Evolutionary conservation across 92 coral and sea anemone genomes (phyloP).

Genomic region (Palythoa heliodiscus): DNA sequence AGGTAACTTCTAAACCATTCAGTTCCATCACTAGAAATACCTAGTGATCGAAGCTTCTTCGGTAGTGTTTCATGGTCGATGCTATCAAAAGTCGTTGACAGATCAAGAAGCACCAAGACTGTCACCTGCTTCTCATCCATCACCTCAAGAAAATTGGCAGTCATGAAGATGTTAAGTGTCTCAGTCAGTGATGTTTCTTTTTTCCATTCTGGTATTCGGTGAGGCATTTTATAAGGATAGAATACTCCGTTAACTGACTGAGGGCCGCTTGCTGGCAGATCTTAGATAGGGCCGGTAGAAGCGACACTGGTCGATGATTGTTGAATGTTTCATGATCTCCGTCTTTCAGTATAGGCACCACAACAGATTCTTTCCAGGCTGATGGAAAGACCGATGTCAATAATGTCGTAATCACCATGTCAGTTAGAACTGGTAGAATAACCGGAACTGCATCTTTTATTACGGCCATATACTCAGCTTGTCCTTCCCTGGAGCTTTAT

Average conservation of each 20-base stretch:
- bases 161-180: background rate
- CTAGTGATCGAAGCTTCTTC: background rate
- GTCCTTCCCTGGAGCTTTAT: constrained; percentile 50
- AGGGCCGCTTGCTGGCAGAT: background rate
- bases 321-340: too few species aligned
- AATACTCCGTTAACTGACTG: background rate
- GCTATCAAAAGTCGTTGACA: background rate
- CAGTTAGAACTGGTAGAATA: constrained; percentile 43
- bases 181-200: background rate
- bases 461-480: constrained; percentile 50
- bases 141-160: background rate
- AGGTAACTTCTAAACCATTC: constrained; percentile 20
- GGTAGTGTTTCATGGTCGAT: background rate
- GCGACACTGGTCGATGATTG: background rate
- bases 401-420: constrained; percentile 28
- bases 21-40: background rate
- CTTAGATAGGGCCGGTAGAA: background rate
- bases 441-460: constrained; percentile 37
- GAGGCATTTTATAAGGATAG: background rate
- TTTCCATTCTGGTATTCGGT: background rate
- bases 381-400: too few species aligned
- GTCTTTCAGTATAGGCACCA: background rate
- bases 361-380: constrained; percentile 51
- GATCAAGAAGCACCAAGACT: background rate
- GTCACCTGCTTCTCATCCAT: background rate